phyloP scores from a whole-genome alignment of 37 sponge, comb jelly and placozoan genomes.

The Spongilla lacustris region DNA sequence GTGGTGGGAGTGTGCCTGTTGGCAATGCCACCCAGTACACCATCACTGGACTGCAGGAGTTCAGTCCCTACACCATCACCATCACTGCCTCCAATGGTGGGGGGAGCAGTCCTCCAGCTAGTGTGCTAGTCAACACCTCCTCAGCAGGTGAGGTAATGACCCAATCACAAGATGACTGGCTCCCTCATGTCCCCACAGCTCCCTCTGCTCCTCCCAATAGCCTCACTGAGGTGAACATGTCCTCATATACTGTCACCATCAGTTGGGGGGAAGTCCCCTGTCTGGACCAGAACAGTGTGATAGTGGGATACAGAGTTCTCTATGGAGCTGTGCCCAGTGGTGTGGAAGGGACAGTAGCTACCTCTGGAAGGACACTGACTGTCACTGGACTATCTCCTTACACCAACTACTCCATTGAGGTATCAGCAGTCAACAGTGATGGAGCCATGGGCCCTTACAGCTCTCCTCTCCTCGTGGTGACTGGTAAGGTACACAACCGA shows the following conservation, averaged over 20 bases:
- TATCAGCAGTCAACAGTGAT: slow-evolving; percentile 15
- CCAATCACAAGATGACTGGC: not conserved
- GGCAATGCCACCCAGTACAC: no score
- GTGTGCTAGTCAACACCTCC: not conserved
- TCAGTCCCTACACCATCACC: slow-evolving; percentile 21
- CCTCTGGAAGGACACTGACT: not conserved
- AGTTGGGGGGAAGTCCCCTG: slow-evolving; percentile 28
- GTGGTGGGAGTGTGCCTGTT: not conserved
- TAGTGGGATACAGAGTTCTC: slow-evolving; percentile 28
- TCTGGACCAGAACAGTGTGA: slow-evolving; percentile 32
- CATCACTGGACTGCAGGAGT: slow-evolving; percentile 20
- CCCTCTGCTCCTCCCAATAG: slow-evolving; percentile 14
- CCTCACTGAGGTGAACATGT: no score
- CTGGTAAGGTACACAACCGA: no score
- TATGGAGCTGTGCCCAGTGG: slow-evolving; percentile 3
- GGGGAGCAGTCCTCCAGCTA: slow-evolving; percentile 1
- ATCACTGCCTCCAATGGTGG: slow-evolving; percentile 31
- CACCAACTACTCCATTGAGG: slow-evolving; percentile 16
- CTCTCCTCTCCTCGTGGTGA: not conserved
- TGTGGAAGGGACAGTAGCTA: not conserved
- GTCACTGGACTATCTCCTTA: not conserved
- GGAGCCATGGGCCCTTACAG: slow-evolving; percentile 15
- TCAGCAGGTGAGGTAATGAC: not conserved
- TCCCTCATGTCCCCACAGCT: not conserved
- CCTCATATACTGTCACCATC: no score